A percentile compares a stretch with the other conserved stretches of the same genome.
These are phyloP conservation scores for Leptoclinus maculatus DNA, from an alignment of 2,797 vertebrate species.

Conservation along the genomic window DNA sequence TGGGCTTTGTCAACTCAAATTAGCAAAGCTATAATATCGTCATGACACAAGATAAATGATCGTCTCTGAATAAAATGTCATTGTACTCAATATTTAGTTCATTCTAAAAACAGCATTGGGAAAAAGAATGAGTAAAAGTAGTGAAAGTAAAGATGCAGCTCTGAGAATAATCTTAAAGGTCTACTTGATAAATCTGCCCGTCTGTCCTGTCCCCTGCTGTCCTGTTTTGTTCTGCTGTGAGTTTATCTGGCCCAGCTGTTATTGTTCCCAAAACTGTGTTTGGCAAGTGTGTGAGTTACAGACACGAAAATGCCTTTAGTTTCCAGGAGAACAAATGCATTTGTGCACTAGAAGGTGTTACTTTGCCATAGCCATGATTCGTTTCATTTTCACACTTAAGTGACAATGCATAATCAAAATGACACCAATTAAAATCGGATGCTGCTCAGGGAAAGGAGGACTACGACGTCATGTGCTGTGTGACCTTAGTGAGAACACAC, in stretches of 20 bases:
- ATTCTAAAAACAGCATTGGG: constrained; percentile 2
- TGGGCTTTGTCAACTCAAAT: constrained; percentile 37
- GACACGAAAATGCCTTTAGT: constrained; percentile 12
- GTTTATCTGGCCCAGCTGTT: constrained; percentile 9
- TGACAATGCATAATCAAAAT: constrained; percentile 72
- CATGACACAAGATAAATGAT: constrained; percentile 20
- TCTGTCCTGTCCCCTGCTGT: not conserved
- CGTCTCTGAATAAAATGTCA: constrained; percentile 25
- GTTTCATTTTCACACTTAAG: constrained; percentile 48
- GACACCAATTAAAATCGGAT: constrained; percentile 69
- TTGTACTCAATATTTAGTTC: not conserved
- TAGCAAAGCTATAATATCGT: constrained; percentile 35
- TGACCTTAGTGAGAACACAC: constrained; percentile 64
- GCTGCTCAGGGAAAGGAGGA: constrained; percentile 39
- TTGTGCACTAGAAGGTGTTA: not conserved
- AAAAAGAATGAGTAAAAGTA: not conserved
- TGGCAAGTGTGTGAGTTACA: not conserved
- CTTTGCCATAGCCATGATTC: not conserved
- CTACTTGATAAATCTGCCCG: not conserved
- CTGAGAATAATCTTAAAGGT: not conserved
- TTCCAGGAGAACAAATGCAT: constrained; percentile 3
- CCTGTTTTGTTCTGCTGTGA: constrained; percentile 8
- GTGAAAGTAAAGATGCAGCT: not conserved
- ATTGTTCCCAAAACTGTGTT: constrained; percentile 20
- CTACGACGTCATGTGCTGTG: constrained; percentile 32